Base-by-base conservation (phyloP, 2,888 invertebrate species). In the Pocota personata region DNA sequence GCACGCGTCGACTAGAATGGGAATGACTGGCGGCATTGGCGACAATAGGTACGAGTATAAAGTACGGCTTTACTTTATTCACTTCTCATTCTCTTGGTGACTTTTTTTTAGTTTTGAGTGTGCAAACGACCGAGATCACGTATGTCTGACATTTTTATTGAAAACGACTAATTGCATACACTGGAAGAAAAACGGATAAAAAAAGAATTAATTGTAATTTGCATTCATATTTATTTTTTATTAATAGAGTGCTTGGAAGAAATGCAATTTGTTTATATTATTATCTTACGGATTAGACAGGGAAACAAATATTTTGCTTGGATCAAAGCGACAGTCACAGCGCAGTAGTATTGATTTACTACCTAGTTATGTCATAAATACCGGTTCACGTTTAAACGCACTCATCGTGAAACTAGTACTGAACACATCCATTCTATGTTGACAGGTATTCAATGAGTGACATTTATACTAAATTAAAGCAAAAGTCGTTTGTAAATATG, bases 101-200 rank as follows among this genome's bases (percentile, higher is more conserved):
- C 67, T 72, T 72, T 80, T 46, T n/a, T 10, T 16, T n/a, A 35
- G 62, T 64, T 67, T 78, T 57, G 37, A 67, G 43, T 77, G 52
- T 71, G 40, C 60, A 80, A 86, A 80, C 76, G 79, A 80, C 64
- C 80, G 84, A 76, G 80, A 86, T 86, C 84, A 86, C 84, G 80
- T 86, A 76, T 50, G 69, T 71, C 75, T 71, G 76, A 80, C 71
- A 80, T 69, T 80, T 84, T 80, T 80, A 86, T 80, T 86, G 75
- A 76, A 80, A 80, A 43, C 80, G 66, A 71, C 84, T 86, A 86
- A 86, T 86, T 86, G 75, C 79, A 67, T 60, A 71, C 76, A 82
- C 76, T 71, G 50, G 37, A 19, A 82, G 27, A 60, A 78, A 62
- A 55, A 12, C 10, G 6, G n/a, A 37, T 1, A 71, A 60, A 77